phyloP scores from a whole-genome alignment of 2,797 vertebrate species.

The Telmatherina bonti region DNA sequence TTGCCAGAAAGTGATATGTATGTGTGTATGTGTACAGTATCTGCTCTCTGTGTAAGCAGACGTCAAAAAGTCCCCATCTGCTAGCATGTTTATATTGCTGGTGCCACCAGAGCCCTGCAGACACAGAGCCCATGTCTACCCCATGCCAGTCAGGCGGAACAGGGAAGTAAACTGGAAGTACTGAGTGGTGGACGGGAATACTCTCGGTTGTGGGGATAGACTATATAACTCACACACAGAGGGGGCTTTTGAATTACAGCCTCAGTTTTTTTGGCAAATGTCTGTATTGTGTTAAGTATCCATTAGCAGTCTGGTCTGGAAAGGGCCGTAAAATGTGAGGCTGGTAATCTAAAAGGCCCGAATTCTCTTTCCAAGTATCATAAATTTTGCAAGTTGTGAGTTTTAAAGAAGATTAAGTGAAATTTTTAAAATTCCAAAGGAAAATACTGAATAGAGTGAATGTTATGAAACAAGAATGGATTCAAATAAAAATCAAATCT shows the following conservation, averaged over 20 bases:
- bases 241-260: conserved; percentile 66
- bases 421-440: background rate
- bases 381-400: conserved; percentile 38
- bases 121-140: conserved; percentile 64
- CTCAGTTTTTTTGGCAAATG: conserved; percentile 39
- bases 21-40: background rate
- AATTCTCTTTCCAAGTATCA: conserved; percentile 40
- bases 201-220: conserved; percentile 26
- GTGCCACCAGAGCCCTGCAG: conserved; percentile 55
- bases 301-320: conserved; percentile 56
- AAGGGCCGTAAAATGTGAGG: conserved; percentile 59
- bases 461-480: too few relatives aligned
- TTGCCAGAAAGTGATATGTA: too few relatives aligned
- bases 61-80: conserved; percentile 38
- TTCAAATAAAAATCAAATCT: too few relatives aligned
- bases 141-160: conserved; percentile 72
- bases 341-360: conserved; percentile 37
- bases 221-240: conserved; percentile 63
- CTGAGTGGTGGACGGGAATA: conserved; percentile 18
- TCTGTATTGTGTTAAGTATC: conserved; percentile 67
- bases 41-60: conserved; percentile 4
- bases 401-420: conserved; percentile 24
- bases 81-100: conserved; percentile 63
- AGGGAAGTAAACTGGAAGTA: conserved; percentile 57
- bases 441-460: background rate